Percentiles rank a stretch among this genome's conserved stretches.
Conservation (phyloP, 2,113 vertebrate species). For the Syngnathoides biaculeatus region DNA sequence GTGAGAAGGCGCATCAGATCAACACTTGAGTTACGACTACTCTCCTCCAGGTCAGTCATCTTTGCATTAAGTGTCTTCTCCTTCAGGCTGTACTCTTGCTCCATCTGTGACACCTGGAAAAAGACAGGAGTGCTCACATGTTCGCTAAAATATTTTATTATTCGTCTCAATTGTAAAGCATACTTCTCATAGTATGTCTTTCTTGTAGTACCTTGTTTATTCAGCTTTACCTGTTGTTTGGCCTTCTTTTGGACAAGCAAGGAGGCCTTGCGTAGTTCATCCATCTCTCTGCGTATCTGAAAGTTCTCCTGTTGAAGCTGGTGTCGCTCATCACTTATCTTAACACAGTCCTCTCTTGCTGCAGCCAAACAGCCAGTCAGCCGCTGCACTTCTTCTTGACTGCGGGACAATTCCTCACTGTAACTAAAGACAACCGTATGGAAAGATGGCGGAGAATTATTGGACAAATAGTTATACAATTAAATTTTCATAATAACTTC, state of each 20-base stretch:
- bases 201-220: neutral
- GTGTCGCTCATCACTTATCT: conserved; percentile 85
- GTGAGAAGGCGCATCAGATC: conserved; percentile 82
- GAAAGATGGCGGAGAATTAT: neutral
- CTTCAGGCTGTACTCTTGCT: conserved; percentile 83
- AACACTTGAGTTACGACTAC: conserved; percentile 71
- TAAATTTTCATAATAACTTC: neutral
- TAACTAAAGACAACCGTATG: conserved; percentile 66
- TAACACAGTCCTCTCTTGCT: conserved; percentile 77
- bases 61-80: conserved; percentile 79
- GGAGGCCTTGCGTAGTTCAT: conserved; percentile 77
- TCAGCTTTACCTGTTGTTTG: conserved; percentile 79
- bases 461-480: neutral
- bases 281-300: conserved; percentile 80
- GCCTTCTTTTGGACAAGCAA: conserved; percentile 79
- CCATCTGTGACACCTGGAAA: conserved; percentile 82
- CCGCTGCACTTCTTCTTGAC: conserved; percentile 80
- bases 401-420: conserved; percentile 83
- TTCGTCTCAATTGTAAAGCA: neutral
- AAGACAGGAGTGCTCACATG: neutral
- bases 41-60: conserved; percentile 85
- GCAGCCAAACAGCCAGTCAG: conserved; percentile 79
- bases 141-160: neutral
- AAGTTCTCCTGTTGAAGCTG: conserved; percentile 87
- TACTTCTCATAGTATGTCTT: neutral